These are phyloP conservation scores for Hedychridium roseum DNA, from an alignment of 2,888 invertebrate genomes.

Conservation along the genomic window DNA sequence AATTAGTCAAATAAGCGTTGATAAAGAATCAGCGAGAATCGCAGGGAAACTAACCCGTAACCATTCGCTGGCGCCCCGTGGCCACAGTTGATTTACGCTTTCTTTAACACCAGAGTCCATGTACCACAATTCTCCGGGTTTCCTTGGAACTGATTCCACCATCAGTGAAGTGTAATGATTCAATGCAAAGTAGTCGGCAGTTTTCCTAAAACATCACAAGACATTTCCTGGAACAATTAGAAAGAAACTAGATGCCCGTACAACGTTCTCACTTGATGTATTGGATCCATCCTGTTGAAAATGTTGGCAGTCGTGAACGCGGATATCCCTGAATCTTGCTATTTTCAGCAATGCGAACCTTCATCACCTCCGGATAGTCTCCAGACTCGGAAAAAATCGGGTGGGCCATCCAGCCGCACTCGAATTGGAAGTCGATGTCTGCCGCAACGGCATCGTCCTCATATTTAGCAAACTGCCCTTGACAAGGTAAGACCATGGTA, in stretches of 20 bases:
- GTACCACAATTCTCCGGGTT: constrained; percentile 15
- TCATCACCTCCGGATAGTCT: constrained; percentile 66
- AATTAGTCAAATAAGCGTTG: background rate
- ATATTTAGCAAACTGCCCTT: constrained; percentile 20
- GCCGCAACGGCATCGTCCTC: constrained; percentile 17
- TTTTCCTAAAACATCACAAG: constrained; percentile 23
- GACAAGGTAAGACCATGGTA: constrained; percentile 29
- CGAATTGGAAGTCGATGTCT: constrained; percentile 49
- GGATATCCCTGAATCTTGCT: constrained; percentile 62
- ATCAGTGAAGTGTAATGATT: constrained; percentile 38
- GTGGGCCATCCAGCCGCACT: constrained; percentile 64
- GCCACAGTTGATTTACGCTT: constrained; percentile 70
- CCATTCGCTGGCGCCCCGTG: constrained; percentile 69
- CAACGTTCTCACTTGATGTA: constrained; percentile 57
- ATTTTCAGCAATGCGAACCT: constrained; percentile 58
- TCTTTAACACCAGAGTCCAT: constrained; percentile 65
- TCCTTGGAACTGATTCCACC: constrained; percentile 16
- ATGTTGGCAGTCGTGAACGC: constrained; percentile 61
- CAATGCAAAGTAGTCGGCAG: constrained; percentile 39
- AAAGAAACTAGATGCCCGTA: background rate
- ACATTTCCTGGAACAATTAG: background rate
- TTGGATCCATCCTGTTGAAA: constrained; percentile 65
- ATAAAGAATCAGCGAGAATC: background rate
- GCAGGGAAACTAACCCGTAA: constrained; percentile 66
- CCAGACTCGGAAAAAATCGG: constrained; percentile 64